phyloP scores from a whole-genome alignment of 2,113 vertebrate species.

The Rana temporaria region DNA sequence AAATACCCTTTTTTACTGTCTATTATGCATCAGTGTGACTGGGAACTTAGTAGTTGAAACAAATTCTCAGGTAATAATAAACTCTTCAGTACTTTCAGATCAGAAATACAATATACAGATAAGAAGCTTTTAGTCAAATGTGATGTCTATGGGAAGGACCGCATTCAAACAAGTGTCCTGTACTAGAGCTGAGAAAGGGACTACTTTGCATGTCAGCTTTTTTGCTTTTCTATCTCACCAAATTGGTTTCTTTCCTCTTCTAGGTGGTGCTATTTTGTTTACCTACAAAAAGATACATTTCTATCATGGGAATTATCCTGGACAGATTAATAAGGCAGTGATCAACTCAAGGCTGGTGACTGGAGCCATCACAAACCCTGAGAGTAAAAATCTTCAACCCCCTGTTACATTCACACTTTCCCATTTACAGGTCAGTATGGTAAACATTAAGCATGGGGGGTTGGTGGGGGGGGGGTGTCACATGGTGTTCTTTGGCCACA shows the following conservation, averaged over 20 bases:
- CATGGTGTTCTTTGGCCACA: not conserved
- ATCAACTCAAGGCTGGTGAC: conserved; percentile 3
- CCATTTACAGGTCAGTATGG: not conserved
- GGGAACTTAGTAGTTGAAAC: too few relatives aligned
- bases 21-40: too few relatives aligned
- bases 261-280: conserved; percentile 11
- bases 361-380: conserved; percentile 4
- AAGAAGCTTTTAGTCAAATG: too few relatives aligned
- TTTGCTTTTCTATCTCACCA: not conserved
- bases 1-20: too few relatives aligned
- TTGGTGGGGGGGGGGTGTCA: not conserved
- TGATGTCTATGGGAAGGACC: too few relatives aligned
- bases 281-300: not conserved
- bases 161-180: not conserved
- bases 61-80: too few relatives aligned
- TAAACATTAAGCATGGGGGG: not conserved
- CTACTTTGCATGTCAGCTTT: not conserved
- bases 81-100: too few relatives aligned
- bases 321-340: not conserved
- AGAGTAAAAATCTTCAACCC: not conserved
- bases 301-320: not conserved
- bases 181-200: not conserved
- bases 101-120: too few relatives aligned
- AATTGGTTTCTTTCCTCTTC: not conserved
- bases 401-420: not conserved